Base-by-base conservation (phyloP, 2,797 vertebrate genomes). In the Manis pentadactyla region DNA sequence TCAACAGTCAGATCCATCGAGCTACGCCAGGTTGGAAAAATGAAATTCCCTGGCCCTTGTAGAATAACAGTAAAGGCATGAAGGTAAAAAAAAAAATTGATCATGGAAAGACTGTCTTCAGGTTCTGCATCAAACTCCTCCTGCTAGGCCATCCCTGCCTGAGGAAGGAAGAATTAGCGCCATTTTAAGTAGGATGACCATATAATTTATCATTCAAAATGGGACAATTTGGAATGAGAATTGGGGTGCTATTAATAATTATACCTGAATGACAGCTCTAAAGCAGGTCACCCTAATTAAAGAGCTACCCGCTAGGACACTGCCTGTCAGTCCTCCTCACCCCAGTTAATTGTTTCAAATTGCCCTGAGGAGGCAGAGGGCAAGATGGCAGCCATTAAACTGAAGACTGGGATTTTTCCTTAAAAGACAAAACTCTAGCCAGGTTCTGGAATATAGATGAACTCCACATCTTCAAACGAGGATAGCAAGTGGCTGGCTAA, bases 211-310 rank as follows among this genome's bases (percentile, higher is more conserved):
- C 68, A 69, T 63, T 10, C 49, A 73, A 90, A 92, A 59, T 86
- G 87, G 73, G 51, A 73, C 88, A 64, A 5, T 90, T 92, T 51
- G 81, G 77, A 92, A 37, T 69, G 9, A 57, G 66, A 95, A n/a
- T 55, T 25, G 53, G 81, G 42, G 34, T 88, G 46, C 86, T 94
- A 59, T 93, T 94, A 92, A 87, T 95, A 96, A 96, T 94, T 57
- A 74, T 21, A 75, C 51, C 53, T 55, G 55, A 90, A 53, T 90
- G 84, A 74, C 68, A 77, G 61, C 39, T 10, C 51, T 85, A 78
- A 97, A 95, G n/a, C 66, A 74, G 81, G 90, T 90, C 82, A 53
- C 85, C 85, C 81, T 74, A 68, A 87, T 93, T 84, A 89, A 86
- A 92, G 84, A 87, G 53, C 79, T 63, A 39, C 29, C 63, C 31